Conservation (phyloP, 2,888 invertebrate species). For the Leucoma salicis region DNA sequence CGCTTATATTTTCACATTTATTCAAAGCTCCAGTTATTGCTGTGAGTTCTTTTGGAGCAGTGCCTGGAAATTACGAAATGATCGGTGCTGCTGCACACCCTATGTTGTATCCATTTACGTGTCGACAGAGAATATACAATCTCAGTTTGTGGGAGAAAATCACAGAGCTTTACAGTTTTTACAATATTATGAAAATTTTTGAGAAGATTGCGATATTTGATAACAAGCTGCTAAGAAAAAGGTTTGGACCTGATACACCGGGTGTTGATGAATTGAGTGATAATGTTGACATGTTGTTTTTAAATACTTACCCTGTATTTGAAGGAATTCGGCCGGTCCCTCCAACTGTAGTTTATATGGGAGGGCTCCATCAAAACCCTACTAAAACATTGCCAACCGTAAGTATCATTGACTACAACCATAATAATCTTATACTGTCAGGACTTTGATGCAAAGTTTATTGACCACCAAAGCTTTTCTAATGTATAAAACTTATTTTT, state of each 20-base stretch:
- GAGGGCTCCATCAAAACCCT: slow-evolving; percentile 54
- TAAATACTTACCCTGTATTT: slow-evolving; percentile 58
- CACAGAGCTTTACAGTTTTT: neutral
- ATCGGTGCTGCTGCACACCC: slow-evolving; percentile 12
- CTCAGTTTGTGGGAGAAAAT: slow-evolving; percentile 7
- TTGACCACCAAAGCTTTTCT: too few species aligned
- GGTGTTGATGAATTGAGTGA: slow-evolving; percentile 26
- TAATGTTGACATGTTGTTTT: slow-evolving; percentile 53
- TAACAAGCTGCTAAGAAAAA: slow-evolving; percentile 3
- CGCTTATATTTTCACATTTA: slow-evolving; percentile 37
- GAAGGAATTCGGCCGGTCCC: slow-evolving; percentile 53
- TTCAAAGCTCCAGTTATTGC: slow-evolving; percentile 48
- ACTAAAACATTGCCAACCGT: slow-evolving; percentile 23
- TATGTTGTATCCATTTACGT: neutral
- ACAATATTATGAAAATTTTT: neutral
- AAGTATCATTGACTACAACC: too few species aligned
- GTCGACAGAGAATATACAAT: neutral
- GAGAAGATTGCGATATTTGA: slow-evolving; percentile 3
- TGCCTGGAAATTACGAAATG: slow-evolving; percentile 20
- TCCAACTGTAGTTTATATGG: slow-evolving; percentile 53
- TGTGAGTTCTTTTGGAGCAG: slow-evolving; percentile 42
- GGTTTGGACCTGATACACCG: slow-evolving; percentile 26
- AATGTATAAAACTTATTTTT: too few species aligned
- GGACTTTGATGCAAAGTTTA: too few species aligned
- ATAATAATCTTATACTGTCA: too few species aligned